These are phyloP conservation scores for fruit fly (Drosophila melanogaster) DNA, from an alignment of 1,140 invertebrate species.

Conservation along the genomic window DNA sequence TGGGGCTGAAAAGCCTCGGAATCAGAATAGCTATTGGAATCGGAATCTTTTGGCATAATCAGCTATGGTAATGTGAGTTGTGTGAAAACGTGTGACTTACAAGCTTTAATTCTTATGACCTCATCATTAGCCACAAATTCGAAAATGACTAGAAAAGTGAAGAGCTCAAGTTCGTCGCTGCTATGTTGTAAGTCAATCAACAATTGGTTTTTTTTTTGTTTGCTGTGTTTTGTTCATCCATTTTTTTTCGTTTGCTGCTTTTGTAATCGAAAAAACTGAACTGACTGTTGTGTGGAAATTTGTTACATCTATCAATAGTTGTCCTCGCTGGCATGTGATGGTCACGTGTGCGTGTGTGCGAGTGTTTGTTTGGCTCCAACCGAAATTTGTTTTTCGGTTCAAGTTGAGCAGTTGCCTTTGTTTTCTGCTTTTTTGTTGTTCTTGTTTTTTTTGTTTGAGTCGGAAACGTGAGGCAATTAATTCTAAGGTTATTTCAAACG, in stretches of 20 bases:
- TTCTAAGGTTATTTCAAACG: constrained; percentile 77
- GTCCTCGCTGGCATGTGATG: constrained; percentile 74
- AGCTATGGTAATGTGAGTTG: constrained; percentile 37
- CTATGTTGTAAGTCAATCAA: constrained; percentile 68
- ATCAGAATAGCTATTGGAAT: constrained; percentile 3
- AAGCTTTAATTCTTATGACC: constrained; percentile 53
- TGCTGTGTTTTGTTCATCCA: neutral
- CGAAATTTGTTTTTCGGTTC: constrained; percentile 64
- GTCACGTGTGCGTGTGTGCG: constrained; percentile 58
- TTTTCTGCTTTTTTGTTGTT: constrained; percentile 41
- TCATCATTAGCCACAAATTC: constrained; percentile 53
- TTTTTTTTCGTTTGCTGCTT: constrained; percentile 25
- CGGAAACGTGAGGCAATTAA: constrained; percentile 81
- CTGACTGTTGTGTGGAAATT: constrained; percentile 11
- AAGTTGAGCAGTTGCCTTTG: constrained; percentile 74
- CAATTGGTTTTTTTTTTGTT: constrained; percentile 63
- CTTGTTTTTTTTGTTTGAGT: constrained; percentile 28
- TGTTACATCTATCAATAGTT: constrained; percentile 56
- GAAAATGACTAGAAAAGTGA: constrained; percentile 54
- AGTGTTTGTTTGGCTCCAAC: constrained; percentile 23
- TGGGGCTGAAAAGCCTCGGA: constrained; percentile 5
- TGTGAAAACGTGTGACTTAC: constrained; percentile 28
- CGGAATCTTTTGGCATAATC: constrained; percentile 43
- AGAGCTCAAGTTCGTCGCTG: constrained; percentile 49
- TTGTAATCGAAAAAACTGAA: constrained; percentile 51